These are phyloP conservation scores for Gadus macrocephalus DNA, from an alignment of 2,113 vertebrate genomes.

Conservation along the genomic window DNA sequence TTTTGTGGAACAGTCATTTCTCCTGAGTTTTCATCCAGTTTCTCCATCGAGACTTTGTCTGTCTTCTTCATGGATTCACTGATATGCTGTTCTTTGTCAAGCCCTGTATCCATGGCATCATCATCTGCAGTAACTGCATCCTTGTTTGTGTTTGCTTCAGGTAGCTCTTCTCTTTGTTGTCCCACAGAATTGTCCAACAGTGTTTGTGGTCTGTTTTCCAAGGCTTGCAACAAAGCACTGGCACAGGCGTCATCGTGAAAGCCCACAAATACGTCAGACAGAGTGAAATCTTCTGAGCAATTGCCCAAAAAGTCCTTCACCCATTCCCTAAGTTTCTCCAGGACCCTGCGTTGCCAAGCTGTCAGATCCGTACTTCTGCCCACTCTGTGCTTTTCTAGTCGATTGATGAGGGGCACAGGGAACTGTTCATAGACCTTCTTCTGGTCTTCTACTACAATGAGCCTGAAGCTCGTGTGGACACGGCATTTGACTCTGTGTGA, in stretches of 20 bases:
- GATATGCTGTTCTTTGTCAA: slow-evolving; percentile 15
- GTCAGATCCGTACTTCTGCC: slow-evolving; percentile 71
- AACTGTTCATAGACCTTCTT: slow-evolving; percentile 74
- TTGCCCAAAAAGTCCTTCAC: slow-evolving; percentile 47
- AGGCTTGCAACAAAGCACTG: slow-evolving; percentile 68
- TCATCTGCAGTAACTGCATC: background rate
- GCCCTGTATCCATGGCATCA: slow-evolving; percentile 22
- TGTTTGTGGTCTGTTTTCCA: slow-evolving; percentile 41
- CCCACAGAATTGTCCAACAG: background rate
- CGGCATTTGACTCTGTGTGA: slow-evolving; percentile 77
- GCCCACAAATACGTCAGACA: slow-evolving; percentile 68
- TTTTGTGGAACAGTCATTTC: slow-evolving; percentile 1
- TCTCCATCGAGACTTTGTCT: slow-evolving; percentile 19
- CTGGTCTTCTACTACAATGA: slow-evolving; percentile 77
- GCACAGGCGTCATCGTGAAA: slow-evolving; percentile 73
- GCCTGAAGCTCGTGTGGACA: slow-evolving; percentile 70
- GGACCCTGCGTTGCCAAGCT: slow-evolving; percentile 61
- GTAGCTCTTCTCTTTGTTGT: slow-evolving; percentile 7
- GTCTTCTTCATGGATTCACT: background rate
- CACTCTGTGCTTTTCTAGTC: slow-evolving; percentile 76
- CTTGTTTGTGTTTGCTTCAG: slow-evolving; percentile 7
- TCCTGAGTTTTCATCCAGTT: background rate
- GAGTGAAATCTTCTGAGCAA: slow-evolving; percentile 41
- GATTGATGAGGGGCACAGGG: slow-evolving; percentile 75
- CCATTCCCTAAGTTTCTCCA: slow-evolving; percentile 64